Percentiles rank a stretch among this genome's conserved stretches.
Evolutionary conservation across 2,888 invertebrate species (phyloP).

Genomic region (Acronicta leporina): DNA sequence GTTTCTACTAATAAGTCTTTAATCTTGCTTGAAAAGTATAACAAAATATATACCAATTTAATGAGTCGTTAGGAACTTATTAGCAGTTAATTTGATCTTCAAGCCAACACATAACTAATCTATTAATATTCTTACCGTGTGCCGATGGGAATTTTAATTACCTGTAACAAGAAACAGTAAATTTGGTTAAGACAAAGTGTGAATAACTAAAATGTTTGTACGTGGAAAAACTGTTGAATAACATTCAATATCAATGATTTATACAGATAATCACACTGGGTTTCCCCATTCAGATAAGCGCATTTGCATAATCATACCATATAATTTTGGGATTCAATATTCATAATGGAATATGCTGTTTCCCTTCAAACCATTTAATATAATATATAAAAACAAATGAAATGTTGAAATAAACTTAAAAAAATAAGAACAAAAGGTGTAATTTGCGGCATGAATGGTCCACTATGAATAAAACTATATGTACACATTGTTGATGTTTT

Average conservation of each 20-base stretch:
- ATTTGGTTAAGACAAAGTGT: constrained; percentile 50
- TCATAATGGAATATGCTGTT: background rate
- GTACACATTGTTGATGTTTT: too few species aligned
- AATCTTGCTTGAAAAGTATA: constrained; percentile 1
- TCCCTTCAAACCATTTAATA: too few species aligned
- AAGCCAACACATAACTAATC: constrained; percentile 18
- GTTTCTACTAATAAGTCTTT: background rate
- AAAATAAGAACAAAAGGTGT: too few species aligned
- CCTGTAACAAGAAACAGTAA: constrained; percentile 58
- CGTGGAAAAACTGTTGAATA: constrained; percentile 33
- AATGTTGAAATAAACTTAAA: too few species aligned
- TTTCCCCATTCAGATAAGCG: constrained; percentile 14
- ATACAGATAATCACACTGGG: constrained; percentile 17
- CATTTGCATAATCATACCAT: background rate
- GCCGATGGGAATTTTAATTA: constrained; percentile 49
- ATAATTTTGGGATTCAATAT: constrained; percentile 23
- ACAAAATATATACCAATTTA: constrained; percentile 25
- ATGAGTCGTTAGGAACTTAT: constrained; percentile 21
- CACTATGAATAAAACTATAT: too few species aligned
- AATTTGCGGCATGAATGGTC: too few species aligned
- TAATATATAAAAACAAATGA: too few species aligned
- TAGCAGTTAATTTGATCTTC: constrained; percentile 29
- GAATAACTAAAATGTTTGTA: constrained; percentile 37
- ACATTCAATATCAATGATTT: constrained; percentile 20
- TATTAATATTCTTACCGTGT: constrained; percentile 45